Conservation (phyloP, 2,113 vertebrate genomes). For the Fukomys damarensis region DNA sequence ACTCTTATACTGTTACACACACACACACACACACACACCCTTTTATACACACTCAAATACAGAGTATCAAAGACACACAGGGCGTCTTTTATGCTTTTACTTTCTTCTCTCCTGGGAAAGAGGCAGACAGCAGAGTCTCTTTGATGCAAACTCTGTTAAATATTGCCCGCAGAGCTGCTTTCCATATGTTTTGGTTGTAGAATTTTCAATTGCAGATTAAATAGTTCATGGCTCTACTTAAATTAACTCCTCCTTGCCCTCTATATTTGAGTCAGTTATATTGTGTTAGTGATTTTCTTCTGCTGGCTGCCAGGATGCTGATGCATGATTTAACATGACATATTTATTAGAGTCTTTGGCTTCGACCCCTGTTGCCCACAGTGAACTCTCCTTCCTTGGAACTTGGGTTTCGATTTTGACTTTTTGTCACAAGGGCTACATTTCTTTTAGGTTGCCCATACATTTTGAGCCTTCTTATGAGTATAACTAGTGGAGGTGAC, state of each 20-base stretch:
- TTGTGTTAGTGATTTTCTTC: not conserved
- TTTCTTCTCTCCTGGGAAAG: constrained; percentile 67
- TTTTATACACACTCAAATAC: not conserved
- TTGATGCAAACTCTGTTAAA: constrained; percentile 75
- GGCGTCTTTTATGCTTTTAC: constrained; percentile 42
- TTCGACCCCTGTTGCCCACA: not conserved
- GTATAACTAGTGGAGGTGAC: not conserved
- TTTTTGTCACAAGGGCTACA: not conserved
- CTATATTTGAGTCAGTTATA: not conserved
- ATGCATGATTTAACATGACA: not conserved
- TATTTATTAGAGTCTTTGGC: not conserved
- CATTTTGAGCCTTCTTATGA: not conserved
- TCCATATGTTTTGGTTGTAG: constrained; percentile 63
- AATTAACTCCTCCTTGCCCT: constrained; percentile 56
- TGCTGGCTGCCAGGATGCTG: not conserved
- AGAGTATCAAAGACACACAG: not conserved
- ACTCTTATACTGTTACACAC: not conserved
- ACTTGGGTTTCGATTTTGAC: not conserved
- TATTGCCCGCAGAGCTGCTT: constrained; percentile 53
- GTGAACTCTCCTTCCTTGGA: not conserved
- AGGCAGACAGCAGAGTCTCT: constrained; percentile 70
- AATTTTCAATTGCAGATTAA: constrained; percentile 61
- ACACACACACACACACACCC: not conserved
- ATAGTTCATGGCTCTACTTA: constrained; percentile 51
- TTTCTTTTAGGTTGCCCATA: not conserved